Evolutionary conservation across 2,797 vertebrate genomes (phyloP).

Genomic region (Falco novaeseelandiae): DNA sequence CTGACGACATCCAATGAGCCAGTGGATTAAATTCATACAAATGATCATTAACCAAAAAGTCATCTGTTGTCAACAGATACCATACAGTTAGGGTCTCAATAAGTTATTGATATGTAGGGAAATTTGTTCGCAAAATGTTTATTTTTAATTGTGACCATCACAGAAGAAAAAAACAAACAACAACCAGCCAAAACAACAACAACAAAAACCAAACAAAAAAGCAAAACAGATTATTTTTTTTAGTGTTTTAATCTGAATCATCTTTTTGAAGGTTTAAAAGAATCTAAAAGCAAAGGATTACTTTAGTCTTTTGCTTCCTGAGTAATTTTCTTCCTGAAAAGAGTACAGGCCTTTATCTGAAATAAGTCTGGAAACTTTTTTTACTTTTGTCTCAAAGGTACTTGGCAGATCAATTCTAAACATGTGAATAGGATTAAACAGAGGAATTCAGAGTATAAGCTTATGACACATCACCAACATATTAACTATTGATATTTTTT

Average conservation of each 20-base stretch:
- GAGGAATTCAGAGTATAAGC: not conserved
- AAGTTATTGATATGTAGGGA: not conserved
- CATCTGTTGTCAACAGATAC: not conserved
- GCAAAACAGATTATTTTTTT: fast-evolving
- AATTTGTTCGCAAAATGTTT: not conserved
- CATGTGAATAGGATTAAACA: not conserved
- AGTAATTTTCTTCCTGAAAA: not conserved
- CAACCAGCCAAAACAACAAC: no score
- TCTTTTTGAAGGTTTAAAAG: not conserved
- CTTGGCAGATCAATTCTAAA: not conserved
- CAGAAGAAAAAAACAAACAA: not conserved
- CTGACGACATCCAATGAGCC: not conserved
- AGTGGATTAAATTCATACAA: not conserved
- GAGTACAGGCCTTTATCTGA: not conserved
- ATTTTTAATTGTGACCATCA: not conserved
- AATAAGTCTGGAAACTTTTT: not conserved
- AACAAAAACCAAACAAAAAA: no score
- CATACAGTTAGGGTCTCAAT: not conserved
- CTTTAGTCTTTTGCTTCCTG: not conserved
- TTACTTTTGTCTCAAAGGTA: not conserved
- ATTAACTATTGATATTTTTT: not conserved
- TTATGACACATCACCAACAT: not conserved
- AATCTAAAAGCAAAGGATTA: not conserved
- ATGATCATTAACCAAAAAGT: not conserved
- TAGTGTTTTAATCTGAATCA: not conserved